Conservation (phyloP, 2,113 vertebrate species). For the Terrapene triunguis region DNA sequence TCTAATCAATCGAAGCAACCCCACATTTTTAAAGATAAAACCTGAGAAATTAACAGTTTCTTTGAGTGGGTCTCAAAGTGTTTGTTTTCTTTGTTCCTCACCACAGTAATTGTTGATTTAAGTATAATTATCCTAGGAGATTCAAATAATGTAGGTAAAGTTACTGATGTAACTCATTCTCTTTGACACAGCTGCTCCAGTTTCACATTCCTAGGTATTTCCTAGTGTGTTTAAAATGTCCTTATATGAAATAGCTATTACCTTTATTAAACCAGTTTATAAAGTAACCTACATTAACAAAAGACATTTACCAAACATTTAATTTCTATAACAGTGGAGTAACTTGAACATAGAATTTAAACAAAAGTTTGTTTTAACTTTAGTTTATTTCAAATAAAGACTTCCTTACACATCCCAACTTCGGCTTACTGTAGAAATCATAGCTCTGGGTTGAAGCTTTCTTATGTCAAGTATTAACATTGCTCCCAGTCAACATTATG, state of each 20-base stretch:
- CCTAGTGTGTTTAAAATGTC: not conserved
- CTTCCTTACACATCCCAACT: not conserved
- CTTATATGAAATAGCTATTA: not conserved
- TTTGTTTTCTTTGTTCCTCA: not conserved
- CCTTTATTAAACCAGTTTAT: not conserved
- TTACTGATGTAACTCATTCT: not conserved
- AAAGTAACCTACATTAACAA: not conserved
- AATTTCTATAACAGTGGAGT: not conserved
- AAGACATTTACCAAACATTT: not conserved
- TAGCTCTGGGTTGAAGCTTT: not conserved
- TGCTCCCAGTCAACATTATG: not conserved
- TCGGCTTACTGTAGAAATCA: not conserved
- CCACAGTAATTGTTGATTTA: not conserved
- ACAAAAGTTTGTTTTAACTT: not conserved
- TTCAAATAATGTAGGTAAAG: not conserved
- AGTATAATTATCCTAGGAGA: not conserved
- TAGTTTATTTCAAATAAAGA: not conserved
- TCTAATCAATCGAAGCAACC: not conserved
- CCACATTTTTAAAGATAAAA: not conserved
- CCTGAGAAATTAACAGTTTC: not conserved
- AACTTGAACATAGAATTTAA: not conserved
- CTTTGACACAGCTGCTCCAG: not conserved
- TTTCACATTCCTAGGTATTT: not conserved
- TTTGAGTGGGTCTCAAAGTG: not conserved
- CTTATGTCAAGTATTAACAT: not conserved